Evolutionary conservation across 2,797 vertebrate genomes (phyloP).

Genomic region (Anguilla anguilla): DNA sequence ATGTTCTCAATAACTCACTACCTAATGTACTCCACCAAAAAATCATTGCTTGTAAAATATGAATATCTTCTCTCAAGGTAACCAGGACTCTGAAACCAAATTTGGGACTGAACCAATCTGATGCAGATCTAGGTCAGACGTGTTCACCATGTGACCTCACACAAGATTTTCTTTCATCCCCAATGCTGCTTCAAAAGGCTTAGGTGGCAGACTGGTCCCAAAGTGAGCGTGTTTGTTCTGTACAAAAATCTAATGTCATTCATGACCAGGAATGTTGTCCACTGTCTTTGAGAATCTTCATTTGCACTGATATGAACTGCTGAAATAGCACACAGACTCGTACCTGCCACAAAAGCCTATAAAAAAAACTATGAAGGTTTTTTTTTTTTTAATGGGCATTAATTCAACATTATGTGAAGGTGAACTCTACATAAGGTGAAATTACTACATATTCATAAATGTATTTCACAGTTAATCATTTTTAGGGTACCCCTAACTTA

Average conservation of each 20-base stretch:
- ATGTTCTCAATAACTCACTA: background rate
- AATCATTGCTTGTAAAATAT: background rate
- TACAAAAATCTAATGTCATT: background rate
- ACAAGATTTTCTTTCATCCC: slow-evolving; percentile 7
- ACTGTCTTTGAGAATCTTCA: background rate
- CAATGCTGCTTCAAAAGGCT: background rate
- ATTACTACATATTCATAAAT: too few species aligned
- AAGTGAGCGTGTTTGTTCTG: background rate
- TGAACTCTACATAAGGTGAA: too few species aligned
- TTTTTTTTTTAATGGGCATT: too few species aligned
- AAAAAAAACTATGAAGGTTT: background rate
- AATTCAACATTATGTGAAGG: too few species aligned
- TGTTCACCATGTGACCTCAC: slow-evolving; percentile 1
- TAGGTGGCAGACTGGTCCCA: background rate
- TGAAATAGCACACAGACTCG: background rate
- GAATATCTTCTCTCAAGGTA: background rate
- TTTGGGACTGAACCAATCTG: background rate
- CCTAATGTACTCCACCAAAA: background rate
- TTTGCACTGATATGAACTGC: background rate
- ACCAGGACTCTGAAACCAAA: background rate
- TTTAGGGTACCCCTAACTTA: too few species aligned
- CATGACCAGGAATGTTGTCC: background rate
- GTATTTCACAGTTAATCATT: too few species aligned
- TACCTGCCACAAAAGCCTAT: background rate
- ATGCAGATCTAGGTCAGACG: background rate